phyloP scores from a whole-genome alignment of 2,888 invertebrate species.

The Osmoderma eremita region DNA sequence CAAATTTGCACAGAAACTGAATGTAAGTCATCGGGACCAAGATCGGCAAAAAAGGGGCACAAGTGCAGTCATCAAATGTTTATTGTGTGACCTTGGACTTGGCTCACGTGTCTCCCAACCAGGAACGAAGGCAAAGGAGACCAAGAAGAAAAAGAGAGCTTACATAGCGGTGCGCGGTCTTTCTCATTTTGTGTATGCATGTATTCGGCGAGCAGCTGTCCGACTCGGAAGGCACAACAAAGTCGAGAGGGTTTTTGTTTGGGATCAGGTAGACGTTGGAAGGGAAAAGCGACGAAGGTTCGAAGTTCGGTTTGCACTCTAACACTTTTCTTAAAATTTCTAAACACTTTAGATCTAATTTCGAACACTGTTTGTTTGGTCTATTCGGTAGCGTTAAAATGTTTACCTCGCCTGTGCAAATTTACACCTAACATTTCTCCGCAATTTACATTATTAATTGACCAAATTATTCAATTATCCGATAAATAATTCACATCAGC shows the following conservation, averaged over 20 bases:
- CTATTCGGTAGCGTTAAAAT: slow-evolving; percentile 25
- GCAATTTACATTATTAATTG: background rate
- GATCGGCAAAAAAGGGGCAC: slow-evolving; percentile 10
- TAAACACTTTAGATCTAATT: slow-evolving; percentile 24
- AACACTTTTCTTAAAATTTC: slow-evolving; percentile 30
- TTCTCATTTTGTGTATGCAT: background rate
- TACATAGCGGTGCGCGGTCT: slow-evolving; percentile 9
- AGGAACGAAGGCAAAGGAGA: background rate
- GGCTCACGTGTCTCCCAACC: slow-evolving; percentile 28
- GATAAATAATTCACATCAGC: background rate
- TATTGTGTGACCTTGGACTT: slow-evolving; percentile 22
- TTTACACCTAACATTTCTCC: slow-evolving; percentile 4
- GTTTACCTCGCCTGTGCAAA: slow-evolving; percentile 4
- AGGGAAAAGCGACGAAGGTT: slow-evolving; percentile 7
- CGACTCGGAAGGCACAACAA: slow-evolving; percentile 15
- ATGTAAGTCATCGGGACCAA: slow-evolving; percentile 27
- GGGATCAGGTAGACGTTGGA: slow-evolving; percentile 41
- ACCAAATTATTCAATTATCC: background rate
- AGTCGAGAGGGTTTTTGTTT: slow-evolving; percentile 39
- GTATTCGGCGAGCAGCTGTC: slow-evolving; percentile 28
- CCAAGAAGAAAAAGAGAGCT: slow-evolving; percentile 1
- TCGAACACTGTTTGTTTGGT: slow-evolving; percentile 13
- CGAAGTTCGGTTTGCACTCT: slow-evolving; percentile 35
- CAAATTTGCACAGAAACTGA: background rate
- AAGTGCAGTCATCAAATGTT: slow-evolving; percentile 29